phyloP scores from a whole-genome alignment of 2,113 vertebrate species.

The Cebidichthys violaceus region DNA sequence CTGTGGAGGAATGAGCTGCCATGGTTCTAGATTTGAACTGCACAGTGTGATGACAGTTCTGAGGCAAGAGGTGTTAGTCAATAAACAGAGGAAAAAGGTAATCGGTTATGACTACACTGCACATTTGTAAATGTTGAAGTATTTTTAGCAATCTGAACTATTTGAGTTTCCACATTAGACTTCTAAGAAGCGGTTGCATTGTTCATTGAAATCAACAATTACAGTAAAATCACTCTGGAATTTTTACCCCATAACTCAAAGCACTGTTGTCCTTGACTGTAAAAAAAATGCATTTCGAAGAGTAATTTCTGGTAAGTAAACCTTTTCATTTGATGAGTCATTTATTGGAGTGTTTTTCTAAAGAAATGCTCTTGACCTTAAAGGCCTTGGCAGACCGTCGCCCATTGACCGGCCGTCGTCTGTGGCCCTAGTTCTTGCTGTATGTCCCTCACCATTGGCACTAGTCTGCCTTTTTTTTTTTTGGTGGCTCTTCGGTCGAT shows the following conservation, averaged over 20 bases:
- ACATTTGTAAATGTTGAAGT: constrained; percentile 18
- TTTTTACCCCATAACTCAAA: constrained; percentile 17
- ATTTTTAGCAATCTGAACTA: constrained; percentile 31
- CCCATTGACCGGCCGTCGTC: not conserved
- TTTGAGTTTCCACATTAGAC: constrained; percentile 17
- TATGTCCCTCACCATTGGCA: not conserved
- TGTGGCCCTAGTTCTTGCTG: no score
- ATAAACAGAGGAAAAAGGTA: constrained; percentile 43
- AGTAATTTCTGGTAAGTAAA: not conserved
- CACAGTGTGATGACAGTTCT: constrained; percentile 22
- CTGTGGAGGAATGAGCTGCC: constrained; percentile 64
- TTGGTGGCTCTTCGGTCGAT: not conserved
- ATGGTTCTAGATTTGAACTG: constrained; percentile 45
- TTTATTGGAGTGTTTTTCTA: not conserved
- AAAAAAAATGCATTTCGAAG: not conserved
- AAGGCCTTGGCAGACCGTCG: not conserved
- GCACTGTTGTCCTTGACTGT: not conserved
- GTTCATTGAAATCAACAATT: constrained; percentile 8
- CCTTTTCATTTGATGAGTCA: not conserved
- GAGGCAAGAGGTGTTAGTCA: constrained; percentile 43
- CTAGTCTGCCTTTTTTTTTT: not conserved
- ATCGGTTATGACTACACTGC: not conserved
- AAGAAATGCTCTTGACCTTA: not conserved
- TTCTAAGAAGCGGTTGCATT: constrained; percentile 27
- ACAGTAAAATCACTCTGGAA: constrained; percentile 11